A percentile compares a stretch with the other conserved stretches of the same genome.
phyloP scores from a whole-genome alignment of 1,140 invertebrate species.

The Aphis craccivora region DNA sequence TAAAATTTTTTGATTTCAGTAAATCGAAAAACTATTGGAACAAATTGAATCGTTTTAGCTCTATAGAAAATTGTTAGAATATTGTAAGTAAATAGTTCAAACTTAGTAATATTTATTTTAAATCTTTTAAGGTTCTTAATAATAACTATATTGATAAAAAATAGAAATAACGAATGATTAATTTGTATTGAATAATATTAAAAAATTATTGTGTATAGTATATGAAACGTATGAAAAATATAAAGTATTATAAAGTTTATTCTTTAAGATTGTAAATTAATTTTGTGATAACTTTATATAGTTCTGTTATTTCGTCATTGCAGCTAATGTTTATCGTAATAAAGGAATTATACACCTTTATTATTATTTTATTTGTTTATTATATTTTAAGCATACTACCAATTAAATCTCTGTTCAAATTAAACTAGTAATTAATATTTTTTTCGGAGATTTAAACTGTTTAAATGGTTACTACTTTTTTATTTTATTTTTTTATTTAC shows the following conservation, averaged over 20 bases:
- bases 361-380: too few relatives aligned
- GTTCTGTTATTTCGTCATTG: not conserved
- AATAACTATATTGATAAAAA: not conserved
- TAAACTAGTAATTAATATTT: not conserved
- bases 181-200: not conserved
- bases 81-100: not conserved
- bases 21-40: not conserved
- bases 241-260: too few relatives aligned
- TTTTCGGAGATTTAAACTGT: not conserved
- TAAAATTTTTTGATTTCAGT: not conserved
- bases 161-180: not conserved
- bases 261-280: not conserved
- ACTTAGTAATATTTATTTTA: not conserved
- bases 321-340: not conserved
- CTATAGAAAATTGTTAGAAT: not conserved
- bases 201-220: not conserved
- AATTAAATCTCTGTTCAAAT: not conserved
- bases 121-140: not conserved
- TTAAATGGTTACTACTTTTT: not conserved
- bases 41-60: not conserved
- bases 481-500: not conserved
- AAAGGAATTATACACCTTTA: not conserved
- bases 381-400: not conserved
- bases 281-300: not conserved
- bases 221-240: too few relatives aligned